Evolutionary conservation across 2,113 vertebrate species (phyloP).

Genomic region (Amia ocellicauda): DNA sequence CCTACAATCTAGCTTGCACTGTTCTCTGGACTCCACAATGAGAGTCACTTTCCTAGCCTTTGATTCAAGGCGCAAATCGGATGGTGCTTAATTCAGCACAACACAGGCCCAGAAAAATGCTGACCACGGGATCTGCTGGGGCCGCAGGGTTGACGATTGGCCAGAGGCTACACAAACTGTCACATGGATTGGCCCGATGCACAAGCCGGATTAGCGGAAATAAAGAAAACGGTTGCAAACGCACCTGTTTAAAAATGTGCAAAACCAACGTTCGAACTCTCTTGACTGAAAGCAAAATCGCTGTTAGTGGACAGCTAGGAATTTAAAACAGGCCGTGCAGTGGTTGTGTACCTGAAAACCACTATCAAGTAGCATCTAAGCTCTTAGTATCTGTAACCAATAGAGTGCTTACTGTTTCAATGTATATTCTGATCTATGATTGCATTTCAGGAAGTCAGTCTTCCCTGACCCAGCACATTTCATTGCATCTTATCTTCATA

Average conservation of each 20-base stretch:
- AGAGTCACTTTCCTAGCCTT: neutral
- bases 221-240: neutral
- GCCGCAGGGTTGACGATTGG: neutral
- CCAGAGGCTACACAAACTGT: neutral
- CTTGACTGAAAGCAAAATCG: neutral
- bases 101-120: conserved; percentile 24
- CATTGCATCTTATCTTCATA: too few species aligned
- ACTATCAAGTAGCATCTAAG: too few species aligned
- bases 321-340: too few species aligned
- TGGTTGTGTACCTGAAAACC: too few species aligned
- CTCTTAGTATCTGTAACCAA: too few species aligned
- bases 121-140: conserved; percentile 30
- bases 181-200: neutral
- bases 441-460: too few species aligned
- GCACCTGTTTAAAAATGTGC: neutral
- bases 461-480: too few species aligned
- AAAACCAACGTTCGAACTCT: neutral
- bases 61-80: neutral
- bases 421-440: too few species aligned
- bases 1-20: neutral
- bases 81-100: conserved; percentile 19
- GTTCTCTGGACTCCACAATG: conserved; percentile 11
- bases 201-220: conserved; percentile 2
- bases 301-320: too few species aligned
- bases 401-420: too few species aligned